Evolutionary conservation across 2,888 invertebrate species (phyloP), one percentile per base, ranked within the genome.

Genomic region (Chrysomela aeneicollis): DNA sequence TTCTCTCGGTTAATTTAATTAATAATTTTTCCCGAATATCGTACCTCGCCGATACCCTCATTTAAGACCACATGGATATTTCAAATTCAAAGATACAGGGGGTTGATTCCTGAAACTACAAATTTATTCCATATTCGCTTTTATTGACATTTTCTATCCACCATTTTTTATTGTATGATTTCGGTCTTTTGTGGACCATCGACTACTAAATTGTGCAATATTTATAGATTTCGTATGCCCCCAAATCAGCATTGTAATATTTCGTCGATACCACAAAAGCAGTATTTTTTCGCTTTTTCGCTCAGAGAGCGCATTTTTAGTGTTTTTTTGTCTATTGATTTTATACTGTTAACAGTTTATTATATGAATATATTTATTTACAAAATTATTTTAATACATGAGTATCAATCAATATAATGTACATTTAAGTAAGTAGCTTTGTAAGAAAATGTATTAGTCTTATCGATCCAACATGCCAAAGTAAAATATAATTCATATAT

Each of bases 381-480:
- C 42, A 42, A 42, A 42, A 42, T 42, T 42, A 42, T 42, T 42
- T 42, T 15, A 42, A n/a, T 42, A 42, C 42, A 42, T 42, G 42
- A 42, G 42, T 42, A 42, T 42, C 42, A 42, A 42, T 42, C 42
- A 42, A 42, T 42, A 42, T 12, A 42, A 42, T 42, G 42, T 42
- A 42, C 9, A 42, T 42, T 42, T 26, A 15, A 15, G 42, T 62
- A 66, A 50, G 54, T 66, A 66, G 66, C 53, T 32, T 49, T 30
- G 49, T 65, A 59, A 66, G 59, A 63, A 59, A 61, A 61, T 46
- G 54, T 66, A 62, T 54, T 66, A 42, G 42, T 55, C 59, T 65
- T 62, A 62, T 62, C 62, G 61, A 63, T 67, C 61, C 61, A 67
- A 67, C 64, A 67, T 67, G 67, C 67, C 67, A 67, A 67, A 67